Evolutionary conservation across 1,140 invertebrate species (phyloP), one percentile per base, ranked within the genome.

Genomic region (Lucilia cuprina): DNA sequence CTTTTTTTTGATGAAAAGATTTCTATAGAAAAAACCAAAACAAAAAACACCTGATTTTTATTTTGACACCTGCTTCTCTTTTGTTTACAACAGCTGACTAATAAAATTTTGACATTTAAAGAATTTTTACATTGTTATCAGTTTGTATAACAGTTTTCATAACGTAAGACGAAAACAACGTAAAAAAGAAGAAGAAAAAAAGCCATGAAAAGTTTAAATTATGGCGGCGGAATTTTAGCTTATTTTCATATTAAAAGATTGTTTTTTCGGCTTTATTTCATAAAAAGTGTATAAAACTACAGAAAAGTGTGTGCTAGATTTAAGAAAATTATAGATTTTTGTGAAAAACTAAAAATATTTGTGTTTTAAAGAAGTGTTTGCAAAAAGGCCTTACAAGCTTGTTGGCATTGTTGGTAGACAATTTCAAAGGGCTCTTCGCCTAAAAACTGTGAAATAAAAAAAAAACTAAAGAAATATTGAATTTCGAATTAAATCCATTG

Each of bases 371-470:
- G 19, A 70, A 65, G 25, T 25, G 74, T 17, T 34, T 25, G 10
- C 21, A 96, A 89, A 90, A 96, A 96, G 85, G 92, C 93, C 85
- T 92, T 91, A 86, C 95, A 94, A 84, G 94, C 94, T 86, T 94
- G 93, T 0, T 21, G 17, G 70, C 50, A 65, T 74, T 80, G 65
- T 30, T 84, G 80, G 41, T 75, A 85, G 75, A 74, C 82, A 70
- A 75, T 78, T 85, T 83, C 50, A 41, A 85, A 83, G 30, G 82
- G 34, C 49, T 34, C 78, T 82, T 84, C 91, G 60, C 77, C 83
- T 21, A 84, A 30, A 30, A 30, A 30, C 25, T 30, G 25, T 25
- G 25, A 74, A 84, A 70, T 74, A 35, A 82, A 75, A 84, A 82
- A 35, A 83, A 83, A 30, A 84, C 74, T 12, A 70, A 70, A 1